Evolutionary conservation across 2,888 invertebrate genomes (phyloP).

Genomic region (Phengaris alcon): DNA sequence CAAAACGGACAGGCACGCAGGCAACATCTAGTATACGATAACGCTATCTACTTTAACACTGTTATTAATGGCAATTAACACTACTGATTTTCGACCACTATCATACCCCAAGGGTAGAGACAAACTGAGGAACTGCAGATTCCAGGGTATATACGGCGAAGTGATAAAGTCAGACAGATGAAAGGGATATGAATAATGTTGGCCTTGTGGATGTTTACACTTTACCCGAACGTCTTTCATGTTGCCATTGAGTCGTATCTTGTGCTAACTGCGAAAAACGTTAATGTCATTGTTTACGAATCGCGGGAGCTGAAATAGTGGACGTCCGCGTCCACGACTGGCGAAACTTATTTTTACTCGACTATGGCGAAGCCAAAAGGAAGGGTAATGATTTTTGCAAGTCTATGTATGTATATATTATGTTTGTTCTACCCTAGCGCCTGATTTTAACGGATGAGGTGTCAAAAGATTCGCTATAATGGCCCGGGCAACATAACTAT

Average conservation of each 20-base stretch:
- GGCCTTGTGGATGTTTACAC: constrained; percentile 32
- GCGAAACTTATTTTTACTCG: too few relatives aligned
- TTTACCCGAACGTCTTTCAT: constrained; percentile 33
- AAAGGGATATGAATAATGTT: constrained; percentile 33
- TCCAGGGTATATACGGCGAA: not conserved
- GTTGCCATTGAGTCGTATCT: constrained; percentile 33
- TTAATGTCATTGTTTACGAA: constrained; percentile 7
- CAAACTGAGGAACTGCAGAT: not conserved
- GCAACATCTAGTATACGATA: too few relatives aligned
- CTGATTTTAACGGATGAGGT: too few relatives aligned
- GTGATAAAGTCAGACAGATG: constrained; percentile 29
- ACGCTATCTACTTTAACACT: too few relatives aligned
- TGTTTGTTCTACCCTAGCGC: too few relatives aligned
- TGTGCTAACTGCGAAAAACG: not conserved
- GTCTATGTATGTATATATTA: too few relatives aligned
- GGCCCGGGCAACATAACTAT: too few relatives aligned
- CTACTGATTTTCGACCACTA: not conserved
- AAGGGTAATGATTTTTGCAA: too few relatives aligned
- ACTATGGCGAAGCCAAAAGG: too few relatives aligned
- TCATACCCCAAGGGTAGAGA: not conserved
- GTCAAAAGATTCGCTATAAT: too few relatives aligned
- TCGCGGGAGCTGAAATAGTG: not conserved
- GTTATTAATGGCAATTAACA: not conserved
- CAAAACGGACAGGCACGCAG: too few relatives aligned
- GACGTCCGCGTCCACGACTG: too few relatives aligned